Evolutionary conservation across 2,797 vertebrate species (phyloP), one percentile per base, ranked within the genome.

Genomic region (Champsocephalus gunnari): DNA sequence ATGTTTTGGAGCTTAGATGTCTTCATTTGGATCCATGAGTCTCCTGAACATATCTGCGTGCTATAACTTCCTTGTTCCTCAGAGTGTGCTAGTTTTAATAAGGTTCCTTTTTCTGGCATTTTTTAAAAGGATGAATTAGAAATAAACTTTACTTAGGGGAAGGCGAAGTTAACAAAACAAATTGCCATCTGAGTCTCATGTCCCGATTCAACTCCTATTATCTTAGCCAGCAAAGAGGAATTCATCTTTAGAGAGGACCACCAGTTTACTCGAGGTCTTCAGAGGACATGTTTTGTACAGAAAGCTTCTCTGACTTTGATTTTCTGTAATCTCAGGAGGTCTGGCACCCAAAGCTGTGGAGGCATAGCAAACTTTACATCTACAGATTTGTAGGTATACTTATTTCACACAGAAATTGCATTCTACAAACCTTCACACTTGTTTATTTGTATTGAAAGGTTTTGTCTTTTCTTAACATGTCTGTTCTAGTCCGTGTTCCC

Each of bases 381-480:
- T 49, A 21, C 9, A 32, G 16, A 65, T 48, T 69, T 28, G 28
- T 12, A 19, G 6, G 60, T 16, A 9, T 5, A 1, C 16, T 41
- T 32, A 34, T 67, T 62, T 71, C 41, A 53, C 43, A 53, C 12
- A 49, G 2, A 59, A 34, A 49, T 50, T 6, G 0, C 48, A 0
- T 7, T 64, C 13, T 50, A 7, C 28, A 24, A n/a, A 50, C 14
- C 11, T 13, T 53, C 10, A 21, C 3, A 10, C 48, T 50, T 16
- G 0, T 53, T 66, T 67, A 2, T 28, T 57, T 66, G 68, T 63
- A 49, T 43, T 34, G 3, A 51, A 54, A 13, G 16, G 1, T 74
- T 80, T 84, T 73, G 38, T 78, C 81, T 77, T 2, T 44, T 49
- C 34, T 41, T 49, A 43, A 59, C 38, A 47, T 47, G 13, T 65